Percentiles rank a stretch among this genome's conserved stretches.
Conservation (phyloP, 2,113 vertebrate species). For the Zosterops pallidus region DNA sequence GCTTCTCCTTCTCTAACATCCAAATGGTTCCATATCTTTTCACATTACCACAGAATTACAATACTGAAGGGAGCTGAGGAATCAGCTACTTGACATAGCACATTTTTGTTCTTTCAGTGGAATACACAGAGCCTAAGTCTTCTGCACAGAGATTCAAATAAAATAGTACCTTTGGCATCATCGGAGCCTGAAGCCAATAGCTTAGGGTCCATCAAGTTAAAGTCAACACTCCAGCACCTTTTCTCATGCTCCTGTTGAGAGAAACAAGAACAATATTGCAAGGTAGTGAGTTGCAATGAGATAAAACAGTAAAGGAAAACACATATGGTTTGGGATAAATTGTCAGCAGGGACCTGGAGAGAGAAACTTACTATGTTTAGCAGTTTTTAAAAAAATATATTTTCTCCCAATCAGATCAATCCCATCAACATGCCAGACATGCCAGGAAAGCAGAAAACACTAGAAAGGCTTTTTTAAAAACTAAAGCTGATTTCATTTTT, state of each 20-base stretch:
- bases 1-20: neutral
- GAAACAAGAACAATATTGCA: slow-evolving; percentile 40
- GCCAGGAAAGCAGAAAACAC: neutral
- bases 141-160: neutral
- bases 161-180: slow-evolving; percentile 94
- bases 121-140: neutral
- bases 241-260: slow-evolving; percentile 93
- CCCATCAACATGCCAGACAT: neutral
- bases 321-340: neutral
- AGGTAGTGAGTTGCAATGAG: neutral
- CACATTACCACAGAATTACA: neutral
- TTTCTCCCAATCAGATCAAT: neutral
- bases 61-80: neutral
- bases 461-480: neutral
- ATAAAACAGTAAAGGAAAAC: neutral
- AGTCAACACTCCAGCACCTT: slow-evolving; percentile 98
- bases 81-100: neutral
- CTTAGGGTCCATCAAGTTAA: slow-evolving; percentile 99
- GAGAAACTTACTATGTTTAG: neutral
- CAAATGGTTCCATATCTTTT: neutral
- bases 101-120: neutral
- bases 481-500: neutral
- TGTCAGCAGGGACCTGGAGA: neutral
- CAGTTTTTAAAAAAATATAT: neutral
- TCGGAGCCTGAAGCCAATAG: slow-evolving; percentile 97